Base-by-base conservation (phyloP, 2,888 invertebrate species). In the Drosophila monieri region DNA sequence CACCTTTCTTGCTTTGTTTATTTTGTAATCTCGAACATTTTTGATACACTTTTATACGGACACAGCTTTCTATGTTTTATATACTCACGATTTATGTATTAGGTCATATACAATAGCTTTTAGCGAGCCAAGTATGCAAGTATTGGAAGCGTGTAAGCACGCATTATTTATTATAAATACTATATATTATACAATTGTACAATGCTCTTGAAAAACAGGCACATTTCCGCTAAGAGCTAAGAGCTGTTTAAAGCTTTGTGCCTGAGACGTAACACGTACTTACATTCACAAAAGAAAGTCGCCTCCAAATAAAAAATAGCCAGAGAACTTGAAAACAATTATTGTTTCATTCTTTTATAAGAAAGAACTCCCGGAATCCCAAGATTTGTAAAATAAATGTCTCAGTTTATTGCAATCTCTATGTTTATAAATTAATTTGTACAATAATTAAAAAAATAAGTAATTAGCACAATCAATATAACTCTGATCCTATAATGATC, bases 1-100 rank as follows among this genome's bases (percentile, higher is more conserved):
- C 80, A 81, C 81, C 70, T 37, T 69, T 80, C 75, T 81, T 81
- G 85, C 80, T 84, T 83, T 61, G 51, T 71, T 52, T 55, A 66
- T 72, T 69, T 76, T 61, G 76, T 70, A 74, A 69, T 75, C 71
- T 74, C 66, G 61, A 75, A 37, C 21, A 54, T 64, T 71, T 75
- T 80, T 71, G 71, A 75, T 75, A 80, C 78, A 81, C 62, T 62
- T 77, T 75, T 77, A 52, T 69, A 74, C 32, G 57, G 53, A 68
- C 74, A 64, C 65, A 48, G 39, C 48, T 83, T 69, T 68, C 41
- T 72, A 60, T 73, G 52, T 57, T 58, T 51, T 43, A 54, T 52
- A 74, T 59, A 66, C 51, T 58, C 48, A 67, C 76, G 47, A 61
- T 71, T 27, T 43, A n/a, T 64, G 64, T 39, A 47, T 18, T 46